These are phyloP conservation scores for Acipenser transmontanus DNA, from an alignment of 2,797 vertebrate genomes.

Conservation along the genomic window DNA sequence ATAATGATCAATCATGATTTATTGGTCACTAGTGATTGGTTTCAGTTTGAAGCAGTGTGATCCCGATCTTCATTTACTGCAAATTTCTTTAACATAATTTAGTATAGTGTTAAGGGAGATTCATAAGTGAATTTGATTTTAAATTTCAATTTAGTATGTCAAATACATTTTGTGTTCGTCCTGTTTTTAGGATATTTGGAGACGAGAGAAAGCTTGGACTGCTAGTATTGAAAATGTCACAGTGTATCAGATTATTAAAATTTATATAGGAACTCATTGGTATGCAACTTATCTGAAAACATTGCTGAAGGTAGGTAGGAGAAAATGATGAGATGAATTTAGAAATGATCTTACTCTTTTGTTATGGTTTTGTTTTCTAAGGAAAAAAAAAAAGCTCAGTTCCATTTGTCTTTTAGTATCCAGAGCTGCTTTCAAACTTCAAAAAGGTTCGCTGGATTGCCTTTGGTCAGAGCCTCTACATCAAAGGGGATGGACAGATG, in stretches of 20 bases:
- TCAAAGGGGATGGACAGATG: constrained; percentile 49
- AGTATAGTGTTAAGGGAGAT: too few species aligned
- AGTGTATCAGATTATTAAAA: constrained; percentile 47
- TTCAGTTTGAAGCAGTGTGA: too few species aligned
- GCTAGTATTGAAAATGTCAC: constrained; percentile 43
- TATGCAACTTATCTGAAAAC: constrained; percentile 53
- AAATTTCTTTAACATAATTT: too few species aligned
- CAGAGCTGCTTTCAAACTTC: constrained; percentile 48
- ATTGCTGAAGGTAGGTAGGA: constrained; percentile 45
- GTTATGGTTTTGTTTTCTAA: too few species aligned
- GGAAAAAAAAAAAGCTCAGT: not conserved
- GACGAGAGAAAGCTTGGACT: constrained; percentile 31
- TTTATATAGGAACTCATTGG: constrained; percentile 56
- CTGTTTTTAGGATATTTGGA: constrained; percentile 22
- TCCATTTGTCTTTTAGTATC: constrained; percentile 38
- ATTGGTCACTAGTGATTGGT: too few species aligned
- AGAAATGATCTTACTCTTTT: too few species aligned
- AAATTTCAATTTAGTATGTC: constrained; percentile 11
- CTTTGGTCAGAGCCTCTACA: constrained; percentile 45
- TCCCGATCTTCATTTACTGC: too few species aligned
- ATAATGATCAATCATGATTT: too few species aligned
- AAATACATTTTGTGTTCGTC: constrained; percentile 4
- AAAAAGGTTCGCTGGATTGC: constrained; percentile 49
- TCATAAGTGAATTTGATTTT: not conserved
- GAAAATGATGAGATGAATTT: too few species aligned